Evolutionary conservation across 2,797 vertebrate species (phyloP), one percentile per base, ranked within the genome.

Genomic region (Geotria australis): DNA sequence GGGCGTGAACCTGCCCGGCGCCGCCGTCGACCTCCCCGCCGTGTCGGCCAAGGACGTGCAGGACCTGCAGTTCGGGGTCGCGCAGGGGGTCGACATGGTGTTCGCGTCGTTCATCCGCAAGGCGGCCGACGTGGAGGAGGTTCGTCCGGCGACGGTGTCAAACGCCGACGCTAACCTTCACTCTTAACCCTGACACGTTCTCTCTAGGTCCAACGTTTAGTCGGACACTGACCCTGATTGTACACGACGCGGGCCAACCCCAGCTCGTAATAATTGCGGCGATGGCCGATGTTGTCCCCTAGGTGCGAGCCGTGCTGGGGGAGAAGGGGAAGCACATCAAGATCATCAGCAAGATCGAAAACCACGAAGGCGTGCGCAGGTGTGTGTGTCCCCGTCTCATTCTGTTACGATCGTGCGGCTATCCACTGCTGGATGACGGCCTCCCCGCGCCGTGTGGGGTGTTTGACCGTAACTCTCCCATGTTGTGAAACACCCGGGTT

Each of bases 311-410:
- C 48, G 76, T 93, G 64, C 73, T 98, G 38, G 91, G 89, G 8
- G 85, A 96, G 61, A 85, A 76, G 62, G 91, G 89, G 63, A 94
- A 89, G 70, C 73, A 89, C 65, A 98, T 98, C 57, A 95, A 96
- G 77, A 94, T 96, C 64, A 93, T 98, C 72, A 94, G 86, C 78
- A 98, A 98, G 66, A 83, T 98, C 0, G 91, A 98, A 74, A 98
- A 98, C 67, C 89, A 98, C 0, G 86, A 95, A 70, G 91, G 89
- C 2, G 88, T 98, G 10, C 80, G 81, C 68, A 84, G 86, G 91
- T 88, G 63, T 60, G 68, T 8, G 46, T 24, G 24, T 38, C 9
- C 3, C 10, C 11, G 15, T 9, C 10, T 13, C 57, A 47, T 38
- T 47, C 10, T 48, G 8, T 10, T 6, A 38, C 24, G 24, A 38